A percentile compares a stretch with the other conserved stretches of the same genome.
Evolutionary conservation across 2,113 vertebrate genomes (phyloP).

Genomic region (Percopsis transmontana): DNA sequence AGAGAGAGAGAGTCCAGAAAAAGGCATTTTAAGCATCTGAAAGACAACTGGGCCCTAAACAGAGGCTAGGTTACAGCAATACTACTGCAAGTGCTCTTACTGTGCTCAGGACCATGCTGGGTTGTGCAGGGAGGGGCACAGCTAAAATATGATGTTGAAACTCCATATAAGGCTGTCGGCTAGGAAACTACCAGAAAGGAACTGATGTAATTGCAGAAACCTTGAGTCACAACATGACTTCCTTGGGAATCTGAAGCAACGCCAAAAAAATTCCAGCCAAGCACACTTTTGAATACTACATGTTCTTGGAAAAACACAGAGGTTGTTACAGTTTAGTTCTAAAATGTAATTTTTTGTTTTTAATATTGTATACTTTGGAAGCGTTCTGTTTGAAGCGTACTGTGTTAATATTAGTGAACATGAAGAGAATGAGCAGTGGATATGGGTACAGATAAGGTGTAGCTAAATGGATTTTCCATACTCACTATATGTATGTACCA

Average conservation of each 20-base stretch:
- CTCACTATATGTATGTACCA: too few relatives aligned
- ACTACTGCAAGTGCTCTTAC: slow-evolving; percentile 41
- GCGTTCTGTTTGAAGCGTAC: not conserved
- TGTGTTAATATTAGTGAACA: not conserved
- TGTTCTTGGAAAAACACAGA: slow-evolving; percentile 18
- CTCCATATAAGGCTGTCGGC: slow-evolving; percentile 93
- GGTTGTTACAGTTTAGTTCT: not conserved
- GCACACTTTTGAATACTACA: slow-evolving; percentile 35
- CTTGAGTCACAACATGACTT: slow-evolving; percentile 86
- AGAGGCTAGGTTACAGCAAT: not conserved
- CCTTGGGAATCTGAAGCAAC: slow-evolving; percentile 76
- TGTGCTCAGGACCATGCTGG: slow-evolving; percentile 54
- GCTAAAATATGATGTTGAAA: slow-evolving; percentile 72
- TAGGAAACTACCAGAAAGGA: slow-evolving; percentile 88
- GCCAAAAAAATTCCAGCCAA: slow-evolving; percentile 69
- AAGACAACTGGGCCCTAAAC: too few relatives aligned
- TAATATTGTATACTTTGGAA: not conserved
- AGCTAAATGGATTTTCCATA: too few relatives aligned
- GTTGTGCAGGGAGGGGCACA: slow-evolving; percentile 54
- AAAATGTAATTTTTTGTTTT: not conserved
- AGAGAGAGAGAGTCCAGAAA: too few relatives aligned
- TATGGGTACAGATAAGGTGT: too few relatives aligned
- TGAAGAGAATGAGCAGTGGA: too few relatives aligned
- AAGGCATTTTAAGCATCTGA: too few relatives aligned
- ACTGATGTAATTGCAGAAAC: slow-evolving; percentile 86